A percentile compares a stretch with the other conserved stretches of the same genome.
Conservation (phyloP, 2,113 vertebrate genomes). For the Gymnarchus niloticus region DNA sequence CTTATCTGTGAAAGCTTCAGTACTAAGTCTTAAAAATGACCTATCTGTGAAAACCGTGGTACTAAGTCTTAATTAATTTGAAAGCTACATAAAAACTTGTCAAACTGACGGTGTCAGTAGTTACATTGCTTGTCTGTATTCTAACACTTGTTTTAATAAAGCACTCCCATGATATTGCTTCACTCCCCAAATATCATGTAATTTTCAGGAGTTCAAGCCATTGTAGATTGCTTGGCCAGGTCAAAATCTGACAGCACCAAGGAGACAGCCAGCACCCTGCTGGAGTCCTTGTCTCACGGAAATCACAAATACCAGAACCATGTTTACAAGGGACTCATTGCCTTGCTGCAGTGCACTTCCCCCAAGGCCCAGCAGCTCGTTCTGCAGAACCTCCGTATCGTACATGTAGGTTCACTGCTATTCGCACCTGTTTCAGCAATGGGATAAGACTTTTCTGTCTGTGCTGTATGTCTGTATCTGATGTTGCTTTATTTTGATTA, state of each 20-base stretch:
- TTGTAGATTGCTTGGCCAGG: conserved; percentile 62
- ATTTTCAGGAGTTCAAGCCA: conserved; percentile 59
- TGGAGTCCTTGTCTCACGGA: conserved; percentile 62
- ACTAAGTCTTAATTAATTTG: background rate
- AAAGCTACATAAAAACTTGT: background rate
- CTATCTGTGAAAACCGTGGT: conserved; percentile 78
- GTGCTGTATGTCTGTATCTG: background rate
- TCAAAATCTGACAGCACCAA: conserved; percentile 63
- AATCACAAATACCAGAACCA: conserved; percentile 74
- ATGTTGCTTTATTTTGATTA: background rate
- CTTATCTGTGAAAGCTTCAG: conserved; percentile 76
- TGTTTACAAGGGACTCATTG: conserved; percentile 68
- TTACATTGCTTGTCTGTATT: background rate
- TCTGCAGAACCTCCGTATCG: conserved; percentile 56
- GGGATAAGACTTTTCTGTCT: background rate
- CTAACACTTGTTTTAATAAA: background rate
- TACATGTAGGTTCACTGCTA: conserved; percentile 61
- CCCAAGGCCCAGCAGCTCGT: conserved; percentile 64
- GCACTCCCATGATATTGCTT: background rate
- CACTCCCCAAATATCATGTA: background rate
- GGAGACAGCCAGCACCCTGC: conserved; percentile 54
- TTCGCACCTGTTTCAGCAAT: background rate
- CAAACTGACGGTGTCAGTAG: background rate
- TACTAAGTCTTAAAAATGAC: conserved; percentile 68
- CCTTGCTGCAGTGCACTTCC: conserved; percentile 56